Evolutionary conservation across 2,888 invertebrate species (phyloP), one percentile per base, ranked within the genome.

Genomic region (Apotomis betuletana): DNA sequence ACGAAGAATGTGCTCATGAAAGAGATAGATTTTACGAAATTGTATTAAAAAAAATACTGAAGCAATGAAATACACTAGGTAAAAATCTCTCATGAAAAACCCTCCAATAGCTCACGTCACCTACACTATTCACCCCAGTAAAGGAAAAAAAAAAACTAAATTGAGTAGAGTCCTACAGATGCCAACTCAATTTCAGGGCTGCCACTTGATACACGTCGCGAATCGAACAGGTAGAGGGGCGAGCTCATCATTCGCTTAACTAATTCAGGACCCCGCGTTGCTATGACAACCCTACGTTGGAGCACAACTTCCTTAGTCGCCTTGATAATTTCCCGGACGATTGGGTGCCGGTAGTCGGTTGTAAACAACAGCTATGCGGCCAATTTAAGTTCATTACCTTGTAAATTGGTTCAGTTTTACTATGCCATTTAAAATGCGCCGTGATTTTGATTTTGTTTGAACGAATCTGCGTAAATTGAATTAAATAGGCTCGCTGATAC

Each of bases 241-340:
- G 84, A 85, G 85, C 88, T 86, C 86, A 88, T 88, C 86, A 88
- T 87, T 86, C 87, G 86, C 84, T 84, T 88, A 89, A 90, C 87
- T 88, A 89, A 91, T 90, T 88, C 90, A 88, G 83, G 85, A 83
- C 79, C 44, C 78, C 79, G 74, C 79, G 89, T 91, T 78, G 78
- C 83, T 84, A 88, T 88, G 80, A 87, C 82, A 84, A 90, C 91
- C 84, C 81, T 78, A 79, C 75, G 81, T 83, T 83, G 84, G 83
- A 82, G 80, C 83, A 82, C 80, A 80, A 80, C 82, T 78, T 82
- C 79, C 72, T 57, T 59, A 59, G 72, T 84, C 85, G 84, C 86
- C 87, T 85, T 81, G 79, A 87, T 87, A 85, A 88, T 89, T 88
- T 90, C 87, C 84, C 85, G 84, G 81, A 82, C 87, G 85, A 89